Evolutionary conservation across 2,888 invertebrate genomes (phyloP).

Genomic region (Nipponacmea schrenckii): DNA sequence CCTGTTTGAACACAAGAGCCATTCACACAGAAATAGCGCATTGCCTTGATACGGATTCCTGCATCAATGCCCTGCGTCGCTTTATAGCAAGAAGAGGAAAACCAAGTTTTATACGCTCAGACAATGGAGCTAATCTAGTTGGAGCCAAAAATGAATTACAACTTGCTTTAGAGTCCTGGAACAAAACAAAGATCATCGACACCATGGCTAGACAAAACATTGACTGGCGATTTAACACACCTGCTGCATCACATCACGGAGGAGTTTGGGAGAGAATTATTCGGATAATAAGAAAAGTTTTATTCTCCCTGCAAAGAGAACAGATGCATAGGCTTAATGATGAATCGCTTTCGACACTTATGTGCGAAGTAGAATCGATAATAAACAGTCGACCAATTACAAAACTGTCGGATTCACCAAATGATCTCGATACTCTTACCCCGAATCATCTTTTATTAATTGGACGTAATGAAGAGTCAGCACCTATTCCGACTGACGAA

Average conservation of each 20-base stretch:
- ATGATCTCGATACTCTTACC: constrained; percentile 44
- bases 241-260: constrained; percentile 24
- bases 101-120: constrained; percentile 10
- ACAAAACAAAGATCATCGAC: constrained; percentile 8
- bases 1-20: constrained; percentile 24
- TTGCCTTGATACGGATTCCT: constrained; percentile 22
- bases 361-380: constrained; percentile 28
- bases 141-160: constrained; percentile 23
- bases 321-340: no score
- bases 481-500: constrained; percentile 25
- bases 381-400: constrained; percentile 30
- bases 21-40: constrained; percentile 27
- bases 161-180: constrained; percentile 15
- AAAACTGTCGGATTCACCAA: constrained; percentile 17
- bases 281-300: constrained; percentile 25
- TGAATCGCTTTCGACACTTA: constrained; percentile 30
- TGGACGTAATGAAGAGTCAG: constrained; percentile 16
- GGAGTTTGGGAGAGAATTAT: constrained; percentile 34
- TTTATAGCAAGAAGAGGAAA: constrained; percentile 26
- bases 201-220: constrained; percentile 14
- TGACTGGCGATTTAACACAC: constrained; percentile 23
- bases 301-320: constrained; percentile 22
- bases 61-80: constrained; percentile 23
- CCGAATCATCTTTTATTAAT: constrained; percentile 56
- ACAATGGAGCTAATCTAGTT: constrained; percentile 31